A percentile compares a stretch with the other conserved stretches of the same genome.
Conservation (phyloP, 1,140 invertebrate genomes). For the Drosophila pectinifera region DNA sequence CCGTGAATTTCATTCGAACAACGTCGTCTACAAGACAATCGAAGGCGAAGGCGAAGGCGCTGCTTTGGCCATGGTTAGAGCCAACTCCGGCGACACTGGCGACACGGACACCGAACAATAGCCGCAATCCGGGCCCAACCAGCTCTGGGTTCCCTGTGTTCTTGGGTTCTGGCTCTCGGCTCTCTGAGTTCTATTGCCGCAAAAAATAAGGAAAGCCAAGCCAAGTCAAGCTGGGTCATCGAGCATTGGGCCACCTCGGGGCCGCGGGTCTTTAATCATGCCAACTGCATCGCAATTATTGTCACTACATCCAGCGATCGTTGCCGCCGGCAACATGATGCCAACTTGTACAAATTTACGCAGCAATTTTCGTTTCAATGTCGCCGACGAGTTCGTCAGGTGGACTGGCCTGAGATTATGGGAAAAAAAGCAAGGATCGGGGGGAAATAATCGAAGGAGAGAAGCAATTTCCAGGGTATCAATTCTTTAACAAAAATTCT, state of each 20-base stretch:
- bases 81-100: conserved; percentile 77
- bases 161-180: neutral
- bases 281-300: conserved; percentile 65
- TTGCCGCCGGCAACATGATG: conserved; percentile 46
- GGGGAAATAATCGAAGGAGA: neutral
- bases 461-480: neutral
- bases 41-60: conserved; percentile 74
- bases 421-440: neutral
- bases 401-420: conserved; percentile 33
- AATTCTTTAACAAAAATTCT: too few species aligned
- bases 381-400: conserved; percentile 40
- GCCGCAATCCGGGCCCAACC: conserved; percentile 60
- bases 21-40: conserved; percentile 81
- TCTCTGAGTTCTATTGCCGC: conserved; percentile 24
- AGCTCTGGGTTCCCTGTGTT: conserved; percentile 12
- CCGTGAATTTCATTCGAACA: conserved; percentile 82
- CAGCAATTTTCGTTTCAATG: conserved; percentile 64
- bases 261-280: conserved; percentile 47
- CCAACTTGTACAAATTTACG: conserved; percentile 51
- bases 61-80: conserved; percentile 63
- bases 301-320: conserved; percentile 53
- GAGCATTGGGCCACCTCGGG: conserved; percentile 37
- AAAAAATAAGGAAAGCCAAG: conserved; percentile 1
- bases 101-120: conserved; percentile 66
- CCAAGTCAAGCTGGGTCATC: conserved; percentile 36